Evolutionary conservation across 2,797 vertebrate species (phyloP).

Genomic region (Acrossocheilus wenchowensis): DNA sequence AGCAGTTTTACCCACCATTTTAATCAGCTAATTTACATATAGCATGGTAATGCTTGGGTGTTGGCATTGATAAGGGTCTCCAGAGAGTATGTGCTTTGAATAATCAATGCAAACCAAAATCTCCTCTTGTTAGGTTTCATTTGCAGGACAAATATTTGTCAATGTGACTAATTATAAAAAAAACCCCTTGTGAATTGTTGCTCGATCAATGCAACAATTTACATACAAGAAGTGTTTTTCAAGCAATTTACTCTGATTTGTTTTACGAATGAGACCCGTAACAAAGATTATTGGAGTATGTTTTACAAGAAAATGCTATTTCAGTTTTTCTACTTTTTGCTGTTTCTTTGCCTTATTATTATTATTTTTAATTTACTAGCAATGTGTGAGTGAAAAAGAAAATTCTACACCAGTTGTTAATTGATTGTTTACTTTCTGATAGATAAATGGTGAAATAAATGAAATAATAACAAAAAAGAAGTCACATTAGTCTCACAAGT

Average conservation of each 20-base stretch:
- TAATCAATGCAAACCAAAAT: not conserved
- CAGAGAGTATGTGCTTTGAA: not conserved
- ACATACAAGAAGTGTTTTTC: not conserved
- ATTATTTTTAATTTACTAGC: no score
- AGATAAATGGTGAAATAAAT: not conserved
- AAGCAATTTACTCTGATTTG: not conserved
- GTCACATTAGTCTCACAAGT: not conserved
- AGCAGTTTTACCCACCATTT: not conserved
- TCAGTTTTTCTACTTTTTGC: no score
- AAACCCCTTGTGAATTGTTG: not conserved
- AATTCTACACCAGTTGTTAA: not conserved
- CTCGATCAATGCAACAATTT: not conserved
- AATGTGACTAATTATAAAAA: not conserved
- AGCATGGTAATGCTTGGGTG: not conserved
- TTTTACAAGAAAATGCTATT: not conserved
- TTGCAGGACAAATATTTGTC: not conserved
- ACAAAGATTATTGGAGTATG: not conserved
- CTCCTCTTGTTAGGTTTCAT: not conserved
- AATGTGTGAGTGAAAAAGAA: not conserved
- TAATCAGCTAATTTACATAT: conserved; percentile 23
- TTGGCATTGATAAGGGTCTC: not conserved
- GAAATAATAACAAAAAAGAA: not conserved
- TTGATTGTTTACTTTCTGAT: not conserved
- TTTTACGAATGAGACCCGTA: not conserved
- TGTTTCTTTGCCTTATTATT: no score